Evolutionary conservation across 2,888 invertebrate species (phyloP).

Genomic region (Lasioglossum malachurum): DNA sequence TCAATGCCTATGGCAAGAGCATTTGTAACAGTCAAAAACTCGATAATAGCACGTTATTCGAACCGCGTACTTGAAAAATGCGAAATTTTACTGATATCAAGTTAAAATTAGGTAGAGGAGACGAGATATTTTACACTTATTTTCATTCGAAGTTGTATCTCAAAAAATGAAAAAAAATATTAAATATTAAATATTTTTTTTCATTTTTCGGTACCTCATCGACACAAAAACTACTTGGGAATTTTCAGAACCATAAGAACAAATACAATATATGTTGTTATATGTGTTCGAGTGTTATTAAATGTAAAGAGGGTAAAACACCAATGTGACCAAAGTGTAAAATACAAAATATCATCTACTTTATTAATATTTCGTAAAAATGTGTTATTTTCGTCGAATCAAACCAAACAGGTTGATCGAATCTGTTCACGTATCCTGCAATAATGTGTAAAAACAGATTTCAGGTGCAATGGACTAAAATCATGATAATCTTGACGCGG

Average conservation of each 20-base stretch:
- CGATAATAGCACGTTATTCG: background rate
- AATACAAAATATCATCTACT: no score
- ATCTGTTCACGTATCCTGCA: background rate
- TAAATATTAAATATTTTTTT: no score
- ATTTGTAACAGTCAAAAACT: conserved; percentile 10
- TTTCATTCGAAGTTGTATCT: background rate
- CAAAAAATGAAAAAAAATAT: background rate
- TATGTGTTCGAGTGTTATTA: no score
- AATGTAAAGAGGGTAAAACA: background rate
- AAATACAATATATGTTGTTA: no score
- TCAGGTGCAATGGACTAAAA: background rate
- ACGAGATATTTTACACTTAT: background rate
- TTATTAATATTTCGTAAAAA: background rate
- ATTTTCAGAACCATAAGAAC: no score
- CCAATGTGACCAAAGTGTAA: background rate
- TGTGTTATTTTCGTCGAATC: background rate
- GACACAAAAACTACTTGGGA: no score
- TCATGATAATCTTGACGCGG: no score
- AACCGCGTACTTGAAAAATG: background rate
- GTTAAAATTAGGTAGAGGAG: background rate
- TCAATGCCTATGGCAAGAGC: conserved; percentile 5
- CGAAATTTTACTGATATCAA: background rate
- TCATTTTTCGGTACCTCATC: no score
- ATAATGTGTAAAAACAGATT: background rate
- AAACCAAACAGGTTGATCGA: background rate